Base-by-base conservation (phyloP, 2,797 vertebrate genomes). In the Orestias chungarensis region DNA sequence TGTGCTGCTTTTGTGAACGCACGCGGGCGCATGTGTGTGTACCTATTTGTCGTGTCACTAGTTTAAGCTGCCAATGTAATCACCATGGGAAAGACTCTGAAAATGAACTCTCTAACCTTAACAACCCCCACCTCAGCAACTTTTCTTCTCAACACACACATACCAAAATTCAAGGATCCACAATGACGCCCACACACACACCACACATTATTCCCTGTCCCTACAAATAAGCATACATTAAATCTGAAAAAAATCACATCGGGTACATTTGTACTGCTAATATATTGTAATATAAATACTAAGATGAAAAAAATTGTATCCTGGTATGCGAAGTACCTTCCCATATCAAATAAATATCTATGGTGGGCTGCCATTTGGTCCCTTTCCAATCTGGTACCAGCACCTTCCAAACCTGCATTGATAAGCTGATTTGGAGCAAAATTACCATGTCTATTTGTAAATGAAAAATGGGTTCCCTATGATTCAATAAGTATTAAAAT, bases 81-180 rank as follows among this genome's bases (percentile, higher is more conserved):
- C 90, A 91, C 86, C 90, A 91, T 92, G 84, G 88, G 84, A 92
- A 91, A 92, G 90, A 87, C 80, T 87, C 83, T 88, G 83, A 83
- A 90, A 89, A 89, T 62, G 67, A 90, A 91, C 89, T 82, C 87
- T 82, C 84, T 89, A 87, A 90, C 91, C 89, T 88, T 86, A 83
- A 82, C 85, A 86, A 82, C 83, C 81, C n/a, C 46, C 35, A 42
- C 64, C 10, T 47, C 67, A 62, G 71, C 66, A 70, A 57, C 59
- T 68, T 81, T 82, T 85, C 59, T 68, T 81, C 83, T 85, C 79
- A 79, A 80, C 81, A 82, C 82, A 79, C 71, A 77, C 64, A 25
- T 38, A 55, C 50, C 29, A 35, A 35, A 20, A 49, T 49, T 23
- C 43, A 59, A 43, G 40, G 27, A 33, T 2, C 5, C 64, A 47